Evolutionary conservation across 1,140 invertebrate genomes (phyloP), one percentile per base, ranked within the genome.

Genomic region (Drosophila navojoa): DNA sequence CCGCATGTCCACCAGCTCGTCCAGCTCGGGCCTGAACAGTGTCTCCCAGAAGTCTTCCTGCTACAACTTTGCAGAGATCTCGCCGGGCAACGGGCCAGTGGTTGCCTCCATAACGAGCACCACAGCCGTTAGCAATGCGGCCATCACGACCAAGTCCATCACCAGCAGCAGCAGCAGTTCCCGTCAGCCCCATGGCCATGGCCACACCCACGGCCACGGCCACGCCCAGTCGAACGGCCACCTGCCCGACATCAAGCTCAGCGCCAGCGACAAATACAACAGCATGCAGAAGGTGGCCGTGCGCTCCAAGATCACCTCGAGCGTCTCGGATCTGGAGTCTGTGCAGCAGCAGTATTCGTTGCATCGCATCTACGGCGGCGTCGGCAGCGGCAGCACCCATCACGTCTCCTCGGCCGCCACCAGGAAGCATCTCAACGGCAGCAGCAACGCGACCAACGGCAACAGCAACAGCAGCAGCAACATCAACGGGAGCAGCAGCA

Each of bases 231-330:
- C 91, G 2, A 90, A 91, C 25, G 84, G 89, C 49, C 81, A 91
- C 77, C 80, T 92, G 76, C 91, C 91, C 53, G 91, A 92, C 47
- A 92, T 92, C 32, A 92, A 92, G 73, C 52, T 91, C 16, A 82
- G 80, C 16, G 87, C 87, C 69, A 90, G 84, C 68, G 91, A 92
- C 52, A 92, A 92, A 71, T 92, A 92, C 71, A 91, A 87, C 44
- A 91, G 86, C 76, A 89, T 92, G 91, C 91, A 92, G 38, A 92
- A 92, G 75, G 77, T 91, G 15, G 90, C 90, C 10, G 90, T 91
- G 6, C 87, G 90, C 49, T 92, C 91, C 0, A 92, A 91, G 80
- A 92, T 91, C 47, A 90, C 90, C 7, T 91, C 91, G 9, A 91
- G 91, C 52, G 86, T 91, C 13, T 92, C 91, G 7, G 91, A 92